phyloP scores from a whole-genome alignment of 2,888 invertebrate species.

The Dysmachus trigonus region DNA sequence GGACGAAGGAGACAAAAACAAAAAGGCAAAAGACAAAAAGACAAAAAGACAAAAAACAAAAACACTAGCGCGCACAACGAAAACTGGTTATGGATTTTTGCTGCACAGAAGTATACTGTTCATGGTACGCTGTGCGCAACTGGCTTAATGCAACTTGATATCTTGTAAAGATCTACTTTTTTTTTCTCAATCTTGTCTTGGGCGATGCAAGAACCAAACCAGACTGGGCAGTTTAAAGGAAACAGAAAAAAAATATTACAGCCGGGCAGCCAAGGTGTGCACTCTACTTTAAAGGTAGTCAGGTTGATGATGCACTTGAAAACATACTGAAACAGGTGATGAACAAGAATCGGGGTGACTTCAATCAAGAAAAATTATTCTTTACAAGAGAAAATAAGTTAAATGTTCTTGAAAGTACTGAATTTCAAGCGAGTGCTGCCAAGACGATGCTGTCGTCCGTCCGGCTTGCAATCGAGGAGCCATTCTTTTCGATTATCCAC shows the following conservation, averaged over 20 bases:
- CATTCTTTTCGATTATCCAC: background rate
- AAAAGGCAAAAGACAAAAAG: conserved; percentile 6
- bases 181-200: conserved; percentile 37
- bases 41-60: conserved; percentile 13
- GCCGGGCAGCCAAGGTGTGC: conserved; percentile 32
- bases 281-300: conserved; percentile 42
- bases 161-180: conserved; percentile 42
- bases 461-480: background rate
- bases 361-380: conserved; percentile 35
- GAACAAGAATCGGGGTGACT: conserved; percentile 40
- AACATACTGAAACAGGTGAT: conserved; percentile 41
- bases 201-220: conserved; percentile 41
- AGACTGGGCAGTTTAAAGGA: conserved; percentile 41
- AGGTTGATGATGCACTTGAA: conserved; percentile 43
- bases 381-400: conserved; percentile 13
- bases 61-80: background rate
- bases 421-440: conserved; percentile 15
- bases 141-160: conserved; percentile 43
- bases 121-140: conserved; percentile 41
- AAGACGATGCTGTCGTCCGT: background rate
- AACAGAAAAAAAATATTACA: conserved; percentile 35
- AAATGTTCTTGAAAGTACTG: conserved; percentile 35
- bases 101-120: conserved; percentile 39
- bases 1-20: background rate
- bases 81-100: conserved; percentile 41